These are phyloP conservation scores for Cyclopterus lumpus DNA, from an alignment of 2,797 vertebrate genomes.

Conservation along the genomic window DNA sequence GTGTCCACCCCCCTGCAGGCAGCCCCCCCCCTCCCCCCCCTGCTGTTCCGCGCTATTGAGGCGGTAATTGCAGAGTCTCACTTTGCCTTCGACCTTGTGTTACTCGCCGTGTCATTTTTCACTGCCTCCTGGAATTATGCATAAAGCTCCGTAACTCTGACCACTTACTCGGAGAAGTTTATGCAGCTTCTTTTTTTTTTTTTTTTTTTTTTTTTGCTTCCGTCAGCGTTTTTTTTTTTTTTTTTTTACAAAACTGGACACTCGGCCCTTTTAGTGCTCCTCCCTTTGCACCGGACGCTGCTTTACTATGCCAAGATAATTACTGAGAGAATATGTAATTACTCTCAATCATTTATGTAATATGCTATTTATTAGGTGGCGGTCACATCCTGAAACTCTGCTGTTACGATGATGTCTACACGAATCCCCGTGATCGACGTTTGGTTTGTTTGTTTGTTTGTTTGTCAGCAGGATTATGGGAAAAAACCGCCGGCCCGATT, in stretches of 20 bases:
- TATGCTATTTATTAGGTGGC: neutral
- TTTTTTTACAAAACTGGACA: constrained; percentile 26
- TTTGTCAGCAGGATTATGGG: neutral
- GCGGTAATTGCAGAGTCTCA: constrained; percentile 52
- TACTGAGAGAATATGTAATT: constrained; percentile 17
- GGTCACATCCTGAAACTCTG: neutral
- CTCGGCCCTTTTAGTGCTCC: neutral
- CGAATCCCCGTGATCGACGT: neutral
- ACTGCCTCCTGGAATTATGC: constrained; percentile 62
- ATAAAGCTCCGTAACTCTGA: constrained; percentile 35
- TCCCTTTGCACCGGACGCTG: neutral
- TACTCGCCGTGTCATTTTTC: constrained; percentile 50
- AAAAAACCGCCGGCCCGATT: neutral
- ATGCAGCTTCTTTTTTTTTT: too few species aligned
- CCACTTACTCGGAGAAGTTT: constrained; percentile 44
- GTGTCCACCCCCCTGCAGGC: constrained; percentile 42
- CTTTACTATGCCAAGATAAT: constrained; percentile 28
- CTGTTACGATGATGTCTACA: neutral
- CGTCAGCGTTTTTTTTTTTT: constrained; percentile 55
- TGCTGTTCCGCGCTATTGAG: constrained; percentile 43
- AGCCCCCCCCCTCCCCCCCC: too few species aligned
- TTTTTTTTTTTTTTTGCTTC: constrained; percentile 56
- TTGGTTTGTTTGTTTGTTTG: neutral
- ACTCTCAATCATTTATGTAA: constrained; percentile 35
- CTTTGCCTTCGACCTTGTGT: constrained; percentile 57